Percentiles rank a stretch among this genome's conserved stretches.
Conservation (phyloP, 1,140 invertebrate species). For the Araneus ventricosus region DNA sequence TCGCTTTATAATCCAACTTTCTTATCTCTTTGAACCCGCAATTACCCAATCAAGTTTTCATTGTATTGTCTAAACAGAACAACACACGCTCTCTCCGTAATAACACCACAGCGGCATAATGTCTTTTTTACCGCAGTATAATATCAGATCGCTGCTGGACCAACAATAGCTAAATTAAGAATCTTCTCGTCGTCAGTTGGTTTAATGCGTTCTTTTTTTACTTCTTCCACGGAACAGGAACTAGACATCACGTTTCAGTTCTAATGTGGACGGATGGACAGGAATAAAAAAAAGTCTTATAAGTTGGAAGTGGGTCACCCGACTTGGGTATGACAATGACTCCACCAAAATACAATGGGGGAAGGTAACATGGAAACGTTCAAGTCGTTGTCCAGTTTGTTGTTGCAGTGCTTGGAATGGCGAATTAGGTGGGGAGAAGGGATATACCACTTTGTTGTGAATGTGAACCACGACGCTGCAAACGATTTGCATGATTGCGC, state of each 20-base stretch:
- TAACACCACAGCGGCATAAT: conserved; percentile 17
- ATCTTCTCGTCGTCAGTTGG: not conserved
- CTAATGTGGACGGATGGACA: not conserved
- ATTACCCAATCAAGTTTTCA: conserved; percentile 46
- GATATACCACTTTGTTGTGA: conserved; percentile 3
- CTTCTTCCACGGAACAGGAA: not conserved
- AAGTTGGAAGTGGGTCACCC: not conserved
- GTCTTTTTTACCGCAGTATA: conserved; percentile 23
- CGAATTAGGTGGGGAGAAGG: not conserved
- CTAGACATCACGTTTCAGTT: conserved; percentile 16
- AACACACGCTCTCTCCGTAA: conserved; percentile 39
- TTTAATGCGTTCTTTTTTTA: not conserved
- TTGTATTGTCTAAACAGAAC: conserved; percentile 57
- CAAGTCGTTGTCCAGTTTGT: not conserved
- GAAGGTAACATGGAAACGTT: conserved; percentile 11
- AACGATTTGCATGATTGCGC: conserved; percentile 33
- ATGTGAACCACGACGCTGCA: not conserved
- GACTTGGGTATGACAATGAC: not conserved
- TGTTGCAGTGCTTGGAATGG: not conserved
- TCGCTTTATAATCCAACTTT: conserved; percentile 46
- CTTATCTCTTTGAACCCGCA: conserved; percentile 31
- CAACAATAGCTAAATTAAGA: conserved; percentile 34
- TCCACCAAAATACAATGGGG: not conserved
- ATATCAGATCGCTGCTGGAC: not conserved
- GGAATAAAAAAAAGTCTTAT: not conserved